phyloP scores from a whole-genome alignment of 2,797 vertebrate species.

The Cichlasoma orientale region DNA sequence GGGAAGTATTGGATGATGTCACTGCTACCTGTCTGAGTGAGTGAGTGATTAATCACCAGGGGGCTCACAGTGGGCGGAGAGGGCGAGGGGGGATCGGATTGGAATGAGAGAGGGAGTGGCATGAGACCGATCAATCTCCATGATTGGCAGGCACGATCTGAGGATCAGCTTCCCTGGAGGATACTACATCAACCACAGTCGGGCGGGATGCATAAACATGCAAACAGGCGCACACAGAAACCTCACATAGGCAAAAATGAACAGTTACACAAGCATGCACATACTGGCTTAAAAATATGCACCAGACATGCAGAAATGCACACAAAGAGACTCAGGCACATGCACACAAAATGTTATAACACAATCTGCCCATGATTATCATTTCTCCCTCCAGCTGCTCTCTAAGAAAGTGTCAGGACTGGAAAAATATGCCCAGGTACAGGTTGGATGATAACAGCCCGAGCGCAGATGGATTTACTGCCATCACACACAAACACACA shows the following conservation, averaged over 20 bases:
- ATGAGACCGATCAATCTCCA: conserved; percentile 72
- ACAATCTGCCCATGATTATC: background rate
- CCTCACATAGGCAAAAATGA: background rate
- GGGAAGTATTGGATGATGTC: conserved; percentile 57
- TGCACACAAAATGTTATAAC: background rate
- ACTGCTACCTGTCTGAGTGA: conserved; percentile 63
- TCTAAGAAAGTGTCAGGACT: conserved; percentile 31
- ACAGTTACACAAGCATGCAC: background rate
- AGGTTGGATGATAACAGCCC: conserved; percentile 37
- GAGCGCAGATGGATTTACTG: conserved; percentile 54
- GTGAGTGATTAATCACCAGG: conserved; percentile 72
- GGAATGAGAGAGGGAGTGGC: conserved; percentile 62
- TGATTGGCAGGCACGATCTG: conserved; percentile 64
- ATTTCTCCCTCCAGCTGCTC: background rate
- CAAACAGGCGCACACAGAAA: background rate
- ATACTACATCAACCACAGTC: conserved; percentile 39
- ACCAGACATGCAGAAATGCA: background rate
- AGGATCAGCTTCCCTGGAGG: conserved; percentile 61
- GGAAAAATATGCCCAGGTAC: conserved; percentile 42
- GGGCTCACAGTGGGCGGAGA: conserved; percentile 47
- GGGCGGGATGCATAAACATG: background rate
- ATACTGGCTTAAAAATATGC: background rate
- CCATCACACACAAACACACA: background rate
- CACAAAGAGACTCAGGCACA: background rate
- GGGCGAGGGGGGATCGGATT: conserved; percentile 49